Conservation (phyloP, 2,888 invertebrate genomes). For the Rotaria socialis region DNA sequence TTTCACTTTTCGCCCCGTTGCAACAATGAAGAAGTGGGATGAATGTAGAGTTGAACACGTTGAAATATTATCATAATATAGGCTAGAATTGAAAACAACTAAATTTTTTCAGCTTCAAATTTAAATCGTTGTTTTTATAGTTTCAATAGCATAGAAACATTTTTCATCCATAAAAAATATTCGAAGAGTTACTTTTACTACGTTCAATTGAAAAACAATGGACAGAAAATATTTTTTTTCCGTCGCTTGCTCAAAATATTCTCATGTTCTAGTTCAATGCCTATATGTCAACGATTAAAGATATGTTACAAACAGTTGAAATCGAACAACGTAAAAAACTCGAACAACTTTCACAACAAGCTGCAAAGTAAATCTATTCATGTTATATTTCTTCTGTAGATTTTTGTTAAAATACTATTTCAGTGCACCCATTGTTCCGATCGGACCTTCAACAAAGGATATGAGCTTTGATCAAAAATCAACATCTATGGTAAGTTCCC, state of each 20-base stretch:
- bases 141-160: too few relatives aligned
- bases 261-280: slow-evolving; percentile 70
- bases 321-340: slow-evolving; percentile 80
- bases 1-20: too few relatives aligned
- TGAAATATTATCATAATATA: too few relatives aligned
- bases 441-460: not conserved
- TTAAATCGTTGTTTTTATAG: too few relatives aligned
- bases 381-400: not conserved
- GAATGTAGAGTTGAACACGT: too few relatives aligned
- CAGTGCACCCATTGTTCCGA: not conserved
- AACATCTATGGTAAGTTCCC: not conserved
- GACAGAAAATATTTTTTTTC: too few relatives aligned
- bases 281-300: slow-evolving; percentile 76
- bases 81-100: too few relatives aligned
- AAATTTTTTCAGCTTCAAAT: too few relatives aligned
- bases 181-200: too few relatives aligned
- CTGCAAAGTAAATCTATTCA: not conserved
- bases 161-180: too few relatives aligned
- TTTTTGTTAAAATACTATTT: not conserved
- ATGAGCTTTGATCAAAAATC: not conserved
- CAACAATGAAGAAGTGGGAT: too few relatives aligned
- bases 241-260: not conserved
- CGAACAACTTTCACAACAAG: slow-evolving; percentile 68
- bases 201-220: too few relatives aligned
- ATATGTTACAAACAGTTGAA: slow-evolving; percentile 85